A percentile compares a stretch with the other conserved stretches of the same genome.
These are phyloP conservation scores for Palythoa grandis DNA, from an alignment of 92 coral and sea anemone species.

Conservation along the genomic window DNA sequence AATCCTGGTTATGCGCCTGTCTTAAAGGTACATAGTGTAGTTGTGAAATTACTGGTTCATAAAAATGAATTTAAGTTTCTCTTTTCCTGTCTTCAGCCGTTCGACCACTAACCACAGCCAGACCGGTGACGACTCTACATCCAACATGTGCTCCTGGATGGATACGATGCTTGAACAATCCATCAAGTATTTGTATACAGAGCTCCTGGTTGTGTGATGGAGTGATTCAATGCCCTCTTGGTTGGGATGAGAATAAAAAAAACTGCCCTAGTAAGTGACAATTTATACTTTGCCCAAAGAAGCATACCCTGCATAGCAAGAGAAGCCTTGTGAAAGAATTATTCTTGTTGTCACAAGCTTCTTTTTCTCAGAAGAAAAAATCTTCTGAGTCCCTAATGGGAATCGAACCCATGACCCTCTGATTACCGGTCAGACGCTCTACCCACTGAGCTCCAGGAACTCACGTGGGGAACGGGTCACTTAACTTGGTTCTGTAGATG, in stretches of 20 bases:
- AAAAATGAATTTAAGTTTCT: not conserved
- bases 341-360: too few relatives aligned
- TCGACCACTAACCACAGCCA: conserved; percentile 7
- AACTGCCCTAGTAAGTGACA: conserved; percentile 61
- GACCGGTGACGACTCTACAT: conserved; percentile 1
- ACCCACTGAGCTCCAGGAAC: too few relatives aligned
- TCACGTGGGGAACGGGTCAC: too few relatives aligned
- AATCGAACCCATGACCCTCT: too few relatives aligned
- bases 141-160: conserved; percentile 44
- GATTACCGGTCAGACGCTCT: too few relatives aligned
- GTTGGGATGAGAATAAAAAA: conserved; percentile 60
- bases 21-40: not conserved
- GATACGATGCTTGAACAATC: conserved; percentile 27
- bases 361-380: too few relatives aligned
- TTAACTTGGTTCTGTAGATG: too few relatives aligned
- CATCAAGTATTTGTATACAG: conserved; percentile 53
- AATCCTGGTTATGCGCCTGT: too few relatives aligned
- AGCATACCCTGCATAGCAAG: too few relatives aligned
- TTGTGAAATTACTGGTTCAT: not conserved
- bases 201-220: conserved; percentile 74
- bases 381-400: too few relatives aligned
- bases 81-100: conserved; percentile 18
- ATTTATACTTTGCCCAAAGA: too few relatives aligned
- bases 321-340: too few relatives aligned
- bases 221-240: conserved; percentile 55